Base-by-base conservation (phyloP, 53 echinoderm and acorn worm genomes). In the Paelopatides confundens region DNA sequence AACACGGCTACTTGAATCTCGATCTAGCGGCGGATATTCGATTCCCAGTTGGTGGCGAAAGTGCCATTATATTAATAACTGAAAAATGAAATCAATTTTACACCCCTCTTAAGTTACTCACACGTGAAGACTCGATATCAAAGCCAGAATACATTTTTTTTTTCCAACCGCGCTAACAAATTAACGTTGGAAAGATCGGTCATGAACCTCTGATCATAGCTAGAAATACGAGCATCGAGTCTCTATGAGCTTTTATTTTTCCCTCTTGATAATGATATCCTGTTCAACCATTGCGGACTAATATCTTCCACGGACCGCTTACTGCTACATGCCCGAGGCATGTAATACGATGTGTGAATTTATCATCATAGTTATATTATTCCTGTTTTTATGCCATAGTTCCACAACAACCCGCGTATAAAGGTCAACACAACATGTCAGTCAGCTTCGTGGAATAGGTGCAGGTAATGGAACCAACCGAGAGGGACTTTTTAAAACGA, bases 51-150 rank as follows among this genome's bases (percentile, higher is more conserved):
- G 84, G 65, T 64, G 65, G 63, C 37, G 84, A 83, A 37, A 83
- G 84, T 83, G 65, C 65, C 84, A 83, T 83, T 83, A 83, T 64
- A 83, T 83, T 83, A 83, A 83, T 83, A 83, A 83, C 84, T 46
- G n/a, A 64, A 27, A 82, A 83, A 83, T 83, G 84, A 65, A 83
- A 83, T 83, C 84, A 83, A 83, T 83, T 83, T 83, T 83, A 33
- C 63, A 37, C 63, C 64, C 84, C 21, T 79, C 79, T 79, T 47
- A 79, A 52, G 51, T 79, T 79, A 79, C 79, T 35, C 50, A 79
- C 58, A 21, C 48, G 79, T 79, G 26, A 52, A 79, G 53, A 79
- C 52, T 18, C 12, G 30, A 31, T 79, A 48, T 79, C 48, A 49
- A 79, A 50, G 79, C 53, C 51, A 32, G 28, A 53, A 46, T 50